Evolutionary conservation across 2,113 vertebrate genomes (phyloP), one percentile per base, ranked within the genome.

Genomic region (Lampris megalopsis): DNA sequence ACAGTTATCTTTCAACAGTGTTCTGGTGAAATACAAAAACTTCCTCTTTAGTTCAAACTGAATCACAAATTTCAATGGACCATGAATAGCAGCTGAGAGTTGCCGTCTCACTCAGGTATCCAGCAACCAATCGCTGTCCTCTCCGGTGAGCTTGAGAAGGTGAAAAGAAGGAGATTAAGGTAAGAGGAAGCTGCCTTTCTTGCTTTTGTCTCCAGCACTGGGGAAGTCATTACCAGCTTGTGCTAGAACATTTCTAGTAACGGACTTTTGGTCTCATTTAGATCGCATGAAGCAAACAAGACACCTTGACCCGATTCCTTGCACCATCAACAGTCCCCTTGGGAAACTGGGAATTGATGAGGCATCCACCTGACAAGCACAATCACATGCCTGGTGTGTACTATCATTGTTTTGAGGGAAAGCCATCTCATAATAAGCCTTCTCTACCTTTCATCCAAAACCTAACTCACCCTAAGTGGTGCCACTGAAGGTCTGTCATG

Each of bases 151-250:
- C 24, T 54, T 67, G 49, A 75, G 10, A 35, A 48, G 42, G 43
- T 60, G 52, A 63, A 57, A 6, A 13, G 36, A 13, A 45, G 38
- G 59, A 35, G 53, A 9, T 11, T 38, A 60, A 56, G 24, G 24
- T 5, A 35, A 41, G 38, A 57, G 13, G 35, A 54, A 42, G 56
- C 71, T 37, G 2, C n/a, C 38, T 48, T 40, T 38, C 9, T 36
- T 6, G 8, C 48, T 50, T 13, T 49, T 63, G 24, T 50, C 42
- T 56, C 48, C 68, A 78, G 76, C 89, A 84, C 83, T 53, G 53
- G 85, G 90, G 89, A 86, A 80, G 86, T 87, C 87, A 89, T 90
- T 88, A 86, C 84, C 3, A 36, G 48, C 54, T 24, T 64, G 62
- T 73, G 67, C 38, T 56, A 57, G 59, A 75, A n/a, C 61, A 61